Evolutionary conservation across 1,140 invertebrate species (phyloP).

Genomic region (Holotrichia oblita): DNA sequence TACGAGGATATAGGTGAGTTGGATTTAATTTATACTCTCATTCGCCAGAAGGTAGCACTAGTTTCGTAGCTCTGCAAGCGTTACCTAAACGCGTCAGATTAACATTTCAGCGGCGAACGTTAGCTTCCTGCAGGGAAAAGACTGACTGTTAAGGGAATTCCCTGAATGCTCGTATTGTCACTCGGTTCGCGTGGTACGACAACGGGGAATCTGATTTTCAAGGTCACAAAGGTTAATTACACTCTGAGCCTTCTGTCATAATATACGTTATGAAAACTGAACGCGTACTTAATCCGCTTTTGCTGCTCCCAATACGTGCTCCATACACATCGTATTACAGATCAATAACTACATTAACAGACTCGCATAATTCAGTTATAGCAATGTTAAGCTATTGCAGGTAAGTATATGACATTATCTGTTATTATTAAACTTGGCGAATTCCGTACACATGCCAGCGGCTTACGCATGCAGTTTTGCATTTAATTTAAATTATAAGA

Average conservation of each 20-base stretch:
- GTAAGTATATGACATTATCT: no score
- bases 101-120: constrained; percentile 23
- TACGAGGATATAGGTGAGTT: neutral
- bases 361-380: no score
- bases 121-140: neutral
- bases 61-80: neutral
- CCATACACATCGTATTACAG: neutral
- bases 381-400: no score
- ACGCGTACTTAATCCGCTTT: constrained; percentile 8
- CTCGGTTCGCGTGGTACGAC: neutral
- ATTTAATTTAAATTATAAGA: no score
- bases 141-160: neutral
- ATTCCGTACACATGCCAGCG: no score
- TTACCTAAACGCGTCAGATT: constrained; percentile 13
- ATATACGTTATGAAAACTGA: neutral
- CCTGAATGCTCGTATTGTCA: constrained; percentile 23
- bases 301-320: neutral
- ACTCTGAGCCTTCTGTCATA: neutral
- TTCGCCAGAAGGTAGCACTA: neutral
- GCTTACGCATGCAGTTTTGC: no score
- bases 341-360: no score
- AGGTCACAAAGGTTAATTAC: constrained; percentile 15
- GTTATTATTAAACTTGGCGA: no score
- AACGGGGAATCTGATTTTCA: constrained; percentile 13
- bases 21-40: neutral